phyloP scores from a whole-genome alignment of 2,113 vertebrate genomes.

The Fregata magnificens region DNA sequence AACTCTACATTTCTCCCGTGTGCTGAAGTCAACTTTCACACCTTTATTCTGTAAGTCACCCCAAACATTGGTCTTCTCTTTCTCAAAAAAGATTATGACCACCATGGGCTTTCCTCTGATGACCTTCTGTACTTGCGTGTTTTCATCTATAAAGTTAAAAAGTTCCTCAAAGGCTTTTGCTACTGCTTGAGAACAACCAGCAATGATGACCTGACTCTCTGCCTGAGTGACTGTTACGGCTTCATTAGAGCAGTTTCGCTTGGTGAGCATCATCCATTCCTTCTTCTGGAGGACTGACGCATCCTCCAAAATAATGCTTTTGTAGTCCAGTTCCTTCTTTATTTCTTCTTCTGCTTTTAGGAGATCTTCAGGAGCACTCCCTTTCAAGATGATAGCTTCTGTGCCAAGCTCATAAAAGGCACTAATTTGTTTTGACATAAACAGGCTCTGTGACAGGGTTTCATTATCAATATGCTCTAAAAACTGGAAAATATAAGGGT shows the following conservation, averaged over 20 bases:
- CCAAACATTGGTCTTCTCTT: constrained; percentile 17
- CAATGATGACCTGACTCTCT: constrained; percentile 67
- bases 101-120: constrained; percentile 44
- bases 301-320: constrained; percentile 75
- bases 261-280: constrained; percentile 74
- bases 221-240: constrained; percentile 52
- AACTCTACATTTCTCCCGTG: not conserved
- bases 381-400: constrained; percentile 62
- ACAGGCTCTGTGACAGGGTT: constrained; percentile 75
- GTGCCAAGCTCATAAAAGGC: constrained; percentile 71
- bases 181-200: constrained; percentile 72
- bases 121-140: constrained; percentile 66
- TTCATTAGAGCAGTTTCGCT: constrained; percentile 3
- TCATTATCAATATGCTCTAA: constrained; percentile 68
- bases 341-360: constrained; percentile 75
- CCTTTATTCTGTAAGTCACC: not conserved
- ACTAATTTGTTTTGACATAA: constrained; percentile 72
- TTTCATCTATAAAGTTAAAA: constrained; percentile 72
- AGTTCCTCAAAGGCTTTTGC: constrained; percentile 48
- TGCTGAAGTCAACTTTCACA: constrained; percentile 64
- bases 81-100: constrained; percentile 72
- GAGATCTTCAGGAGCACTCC: constrained; percentile 52
- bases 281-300: constrained; percentile 49
- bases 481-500: constrained; percentile 72
- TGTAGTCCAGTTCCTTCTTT: constrained; percentile 41